Percentiles rank a stretch among this genome's conserved stretches.
Evolutionary conservation across 2,888 invertebrate genomes (phyloP).

Genomic region (Lasioglossum malachurum): DNA sequence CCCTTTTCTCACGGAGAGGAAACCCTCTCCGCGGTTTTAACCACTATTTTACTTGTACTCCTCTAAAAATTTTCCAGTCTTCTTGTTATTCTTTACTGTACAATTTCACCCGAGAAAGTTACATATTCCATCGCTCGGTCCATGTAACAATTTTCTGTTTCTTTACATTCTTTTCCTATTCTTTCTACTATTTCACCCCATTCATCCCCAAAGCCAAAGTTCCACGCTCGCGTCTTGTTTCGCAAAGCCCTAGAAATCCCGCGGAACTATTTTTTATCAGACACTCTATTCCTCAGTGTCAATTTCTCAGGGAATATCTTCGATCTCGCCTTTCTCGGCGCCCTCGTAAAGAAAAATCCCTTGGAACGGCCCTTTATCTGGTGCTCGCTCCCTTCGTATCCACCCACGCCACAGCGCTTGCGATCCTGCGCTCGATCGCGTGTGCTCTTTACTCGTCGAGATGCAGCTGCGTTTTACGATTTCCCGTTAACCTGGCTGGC

Average conservation of each 20-base stretch:
- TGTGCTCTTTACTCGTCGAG: slow-evolving; percentile 3
- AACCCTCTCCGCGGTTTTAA: not conserved
- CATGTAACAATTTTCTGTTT: not conserved
- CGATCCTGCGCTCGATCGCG: not conserved
- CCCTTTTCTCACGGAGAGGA: not conserved
- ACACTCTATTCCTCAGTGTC: not conserved
- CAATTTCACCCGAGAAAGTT: not conserved
- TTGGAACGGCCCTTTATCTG: not conserved
- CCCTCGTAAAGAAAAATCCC: not conserved
- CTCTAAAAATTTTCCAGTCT: not conserved
- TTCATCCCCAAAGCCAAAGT: not conserved
- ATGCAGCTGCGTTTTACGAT: slow-evolving; percentile 41
- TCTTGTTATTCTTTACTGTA: too few species aligned
- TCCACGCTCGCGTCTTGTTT: not conserved
- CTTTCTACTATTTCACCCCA: not conserved
- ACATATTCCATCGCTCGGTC: not conserved
- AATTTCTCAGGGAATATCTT: slow-evolving; percentile 6
- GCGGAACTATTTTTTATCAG: not conserved
- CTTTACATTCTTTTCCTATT: not conserved
- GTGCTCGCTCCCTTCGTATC: not conserved
- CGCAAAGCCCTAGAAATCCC: not conserved
- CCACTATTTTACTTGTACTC: not conserved
- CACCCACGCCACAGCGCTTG: not conserved
- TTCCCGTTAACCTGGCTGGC: slow-evolving; percentile 21
- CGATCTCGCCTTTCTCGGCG: not conserved